Base-by-base conservation (phyloP, 2,113 vertebrate species). In the Heterochromis multidens region DNA sequence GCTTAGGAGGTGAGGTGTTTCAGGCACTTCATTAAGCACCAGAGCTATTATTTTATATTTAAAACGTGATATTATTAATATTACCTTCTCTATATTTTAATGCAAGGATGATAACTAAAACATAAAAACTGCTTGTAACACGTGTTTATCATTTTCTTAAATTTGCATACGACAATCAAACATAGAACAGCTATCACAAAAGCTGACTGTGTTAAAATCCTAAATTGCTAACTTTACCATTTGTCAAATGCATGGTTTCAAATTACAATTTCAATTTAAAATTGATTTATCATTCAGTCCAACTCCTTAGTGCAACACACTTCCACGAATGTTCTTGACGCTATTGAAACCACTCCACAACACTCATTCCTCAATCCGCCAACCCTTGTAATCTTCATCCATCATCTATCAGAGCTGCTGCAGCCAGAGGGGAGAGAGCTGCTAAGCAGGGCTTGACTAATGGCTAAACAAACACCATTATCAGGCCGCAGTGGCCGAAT, bases 401-500 rank as follows among this genome's bases (percentile, higher is more conserved):
- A 91, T 94, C 92, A 94, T 88, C 91, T 91, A 91, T 93, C 93
- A 91, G 84, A 16, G 82, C 25, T 84, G 72, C 86, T 89, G 81
- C 86, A 88, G 91, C 88, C 74, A 6, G 83, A 86, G 91, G 92
- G 87, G 78, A 83, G 87, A 79, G 85, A 87, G 91, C 85, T 82
- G 88, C 89, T 95, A 91, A 93, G 89, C 89, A 91, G 88, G 92
- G 89, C 88, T 90, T 94, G 94, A 95, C 95, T 94, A 96, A 96
- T 95, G 89, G 94, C 94, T 95, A 95, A 95, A 96, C 95, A 96
- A 96, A 96, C 93, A 95, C 94, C 90, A 95, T 96, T 95, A 95
- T 92, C 87, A 83, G 88, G 82, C 88, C 89, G 82, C 86, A 54
- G 94, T 93, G 93, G 89, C 89, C 90, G 40, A 87, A 92, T n/a